Percentiles rank a stretch among this genome's conserved stretches.
These are phyloP conservation scores for Tenualosa thibaudeaui DNA, from an alignment of 2,797 vertebrate genomes.

Conservation along the genomic window DNA sequence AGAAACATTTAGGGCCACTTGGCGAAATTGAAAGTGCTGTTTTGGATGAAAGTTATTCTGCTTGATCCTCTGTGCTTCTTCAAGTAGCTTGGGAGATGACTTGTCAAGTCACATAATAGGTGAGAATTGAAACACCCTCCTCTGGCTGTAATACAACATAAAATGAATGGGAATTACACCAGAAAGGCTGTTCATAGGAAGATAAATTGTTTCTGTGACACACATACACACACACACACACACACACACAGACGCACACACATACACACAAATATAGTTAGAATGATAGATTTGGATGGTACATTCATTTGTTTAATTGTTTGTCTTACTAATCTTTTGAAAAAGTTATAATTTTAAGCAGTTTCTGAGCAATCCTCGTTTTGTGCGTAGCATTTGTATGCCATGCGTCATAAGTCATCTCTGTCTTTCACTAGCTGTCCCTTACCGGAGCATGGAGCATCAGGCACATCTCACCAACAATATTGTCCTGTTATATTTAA, in stretches of 20 bases:
- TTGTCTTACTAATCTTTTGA: not conserved
- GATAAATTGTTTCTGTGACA: not conserved
- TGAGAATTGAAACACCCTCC: not conserved
- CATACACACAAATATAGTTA: not conserved
- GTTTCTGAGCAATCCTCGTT: no score
- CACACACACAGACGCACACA: not conserved
- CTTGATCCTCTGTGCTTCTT: not conserved
- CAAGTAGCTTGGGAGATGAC: not conserved
- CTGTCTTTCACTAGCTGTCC: no score
- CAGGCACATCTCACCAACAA: no score
- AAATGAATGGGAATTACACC: not conserved
- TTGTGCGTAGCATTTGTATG: no score
- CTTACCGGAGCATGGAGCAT: no score
- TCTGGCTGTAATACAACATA: not conserved
- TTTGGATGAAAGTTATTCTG: constrained; percentile 10
- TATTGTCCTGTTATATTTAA: no score
- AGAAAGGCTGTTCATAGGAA: not conserved
- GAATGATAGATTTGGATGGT: constrained; percentile 10
- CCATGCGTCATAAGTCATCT: no score
- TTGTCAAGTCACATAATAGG: not conserved
- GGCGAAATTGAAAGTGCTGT: constrained; percentile 11
- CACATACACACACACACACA: not conserved
- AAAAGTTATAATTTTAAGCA: no score
- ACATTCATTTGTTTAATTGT: not conserved
- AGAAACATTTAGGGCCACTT: not conserved